Percentiles rank a stretch among this genome's conserved stretches.
These are phyloP conservation scores for Brenthis daphne DNA, from an alignment of 2,888 invertebrate genomes.

Conservation along the genomic window DNA sequence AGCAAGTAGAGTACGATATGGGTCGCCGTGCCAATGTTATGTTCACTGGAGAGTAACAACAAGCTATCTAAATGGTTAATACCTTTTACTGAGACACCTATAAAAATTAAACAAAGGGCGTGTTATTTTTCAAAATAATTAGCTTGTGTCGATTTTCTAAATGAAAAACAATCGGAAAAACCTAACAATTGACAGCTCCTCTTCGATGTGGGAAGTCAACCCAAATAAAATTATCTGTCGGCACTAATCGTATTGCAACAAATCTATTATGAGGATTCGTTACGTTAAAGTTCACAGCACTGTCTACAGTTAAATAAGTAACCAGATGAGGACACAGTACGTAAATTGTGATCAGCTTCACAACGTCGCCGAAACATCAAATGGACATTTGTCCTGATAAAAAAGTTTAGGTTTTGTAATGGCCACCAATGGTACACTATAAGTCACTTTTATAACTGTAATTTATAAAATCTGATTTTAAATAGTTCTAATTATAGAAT, in stretches of 20 bases:
- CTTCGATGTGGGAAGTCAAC: constrained; percentile 71
- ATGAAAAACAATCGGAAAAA: constrained; percentile 64
- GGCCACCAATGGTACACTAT: constrained; percentile 81
- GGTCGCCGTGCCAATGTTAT: constrained; percentile 78
- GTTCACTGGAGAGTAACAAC: constrained; percentile 80
- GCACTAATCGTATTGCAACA: constrained; percentile 67
- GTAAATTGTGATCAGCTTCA: constrained; percentile 74
- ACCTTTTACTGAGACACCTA: constrained; percentile 58
- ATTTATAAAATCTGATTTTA: constrained; percentile 50
- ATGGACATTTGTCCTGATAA: constrained; percentile 81
- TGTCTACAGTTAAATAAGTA: constrained; percentile 51
- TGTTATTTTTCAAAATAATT: constrained; percentile 42
- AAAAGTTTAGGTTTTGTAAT: constrained; percentile 82
- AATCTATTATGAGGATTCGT: constrained; percentile 52
- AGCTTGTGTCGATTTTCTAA: constrained; percentile 40
- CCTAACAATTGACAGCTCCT: constrained; percentile 77
- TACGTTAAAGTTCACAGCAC: constrained; percentile 52
- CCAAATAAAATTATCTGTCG: constrained; percentile 71
- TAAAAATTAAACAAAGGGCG: constrained; percentile 35
- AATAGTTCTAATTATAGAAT: constrained; percentile 52
- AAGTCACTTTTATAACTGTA: constrained; percentile 63
- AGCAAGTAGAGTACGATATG: constrained; percentile 55
- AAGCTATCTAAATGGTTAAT: constrained; percentile 68
- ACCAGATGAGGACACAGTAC: constrained; percentile 58
- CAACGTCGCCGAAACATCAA: constrained; percentile 83